Evolutionary conservation across 1,140 invertebrate genomes (phyloP).

Genomic region (Drosophila yakuba): DNA sequence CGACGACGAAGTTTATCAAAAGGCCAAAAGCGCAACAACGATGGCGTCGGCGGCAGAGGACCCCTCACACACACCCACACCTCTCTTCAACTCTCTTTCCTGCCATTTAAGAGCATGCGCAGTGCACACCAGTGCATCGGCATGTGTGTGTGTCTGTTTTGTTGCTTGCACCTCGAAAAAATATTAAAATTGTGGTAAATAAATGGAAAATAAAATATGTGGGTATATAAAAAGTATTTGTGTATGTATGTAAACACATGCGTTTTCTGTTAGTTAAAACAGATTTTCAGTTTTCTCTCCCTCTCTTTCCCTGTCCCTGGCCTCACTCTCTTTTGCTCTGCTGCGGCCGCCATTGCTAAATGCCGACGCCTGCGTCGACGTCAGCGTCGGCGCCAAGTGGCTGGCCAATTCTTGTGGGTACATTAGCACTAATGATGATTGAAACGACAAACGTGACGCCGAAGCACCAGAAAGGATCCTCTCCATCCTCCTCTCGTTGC

Average conservation of each 20-base stretch:
- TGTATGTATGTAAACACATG: constrained; percentile 24
- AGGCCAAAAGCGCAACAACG: constrained; percentile 61
- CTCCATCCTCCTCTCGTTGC: not conserved
- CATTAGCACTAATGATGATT: constrained; percentile 85
- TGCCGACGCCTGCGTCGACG: constrained; percentile 7
- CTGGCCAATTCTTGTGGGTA: constrained; percentile 84
- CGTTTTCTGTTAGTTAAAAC: constrained; percentile 2
- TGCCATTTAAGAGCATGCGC: constrained; percentile 56
- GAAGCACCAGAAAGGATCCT: constrained; percentile 49
- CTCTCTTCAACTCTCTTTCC: not conserved
- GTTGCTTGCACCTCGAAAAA: constrained; percentile 65
- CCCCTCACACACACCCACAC: not conserved
- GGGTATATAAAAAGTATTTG: constrained; percentile 22
- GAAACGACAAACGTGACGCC: constrained; percentile 82
- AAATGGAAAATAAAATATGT: constrained; percentile 66
- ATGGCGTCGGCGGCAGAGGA: constrained; percentile 52
- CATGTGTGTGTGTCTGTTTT: constrained; percentile 37
- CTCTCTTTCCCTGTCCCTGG: constrained; percentile 1
- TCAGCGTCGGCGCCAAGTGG: constrained; percentile 56
- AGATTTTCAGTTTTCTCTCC: constrained; percentile 7
- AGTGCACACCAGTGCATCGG: constrained; percentile 11
- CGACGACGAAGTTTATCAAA: constrained; percentile 75
- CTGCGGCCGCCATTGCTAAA: constrained; percentile 47
- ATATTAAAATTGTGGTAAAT: constrained; percentile 82
- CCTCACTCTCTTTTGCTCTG: constrained; percentile 17